phyloP scores from a whole-genome alignment of 1,140 invertebrate species.

The Drosophila auraria region DNA sequence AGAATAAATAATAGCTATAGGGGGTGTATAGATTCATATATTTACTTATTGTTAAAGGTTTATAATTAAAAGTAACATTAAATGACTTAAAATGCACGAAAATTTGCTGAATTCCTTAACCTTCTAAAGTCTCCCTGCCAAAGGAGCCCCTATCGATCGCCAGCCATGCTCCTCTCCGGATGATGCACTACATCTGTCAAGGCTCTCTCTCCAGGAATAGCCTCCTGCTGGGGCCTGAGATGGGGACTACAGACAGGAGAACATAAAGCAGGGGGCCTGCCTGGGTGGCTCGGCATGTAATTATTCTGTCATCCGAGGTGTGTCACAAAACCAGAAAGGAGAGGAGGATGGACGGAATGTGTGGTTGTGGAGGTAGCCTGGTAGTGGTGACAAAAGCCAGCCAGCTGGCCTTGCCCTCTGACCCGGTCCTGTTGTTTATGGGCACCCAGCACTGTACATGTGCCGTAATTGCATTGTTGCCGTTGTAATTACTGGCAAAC shows the following conservation, averaged over 20 bases:
- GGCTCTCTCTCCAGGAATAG: constrained; percentile 23
- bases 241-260: neutral
- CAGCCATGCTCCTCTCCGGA: constrained; percentile 9
- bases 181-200: constrained; percentile 25
- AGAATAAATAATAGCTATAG: no score
- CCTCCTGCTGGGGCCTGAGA: constrained; percentile 2
- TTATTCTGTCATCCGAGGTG: constrained; percentile 76
- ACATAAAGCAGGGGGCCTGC: constrained; percentile 3
- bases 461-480: constrained; percentile 76
- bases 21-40: no score
- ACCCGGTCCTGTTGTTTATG: constrained; percentile 36
- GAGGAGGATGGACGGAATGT: neutral
- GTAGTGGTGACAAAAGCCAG: constrained; percentile 43
- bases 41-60: no score
- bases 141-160: neutral
- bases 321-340: constrained; percentile 26
- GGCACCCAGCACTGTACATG: constrained; percentile 47
- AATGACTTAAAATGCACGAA: no score
- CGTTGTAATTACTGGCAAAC: constrained; percentile 77
- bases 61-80: neutral
- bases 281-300: constrained; percentile 57
- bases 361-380: neutral
- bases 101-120: no score
- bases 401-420: constrained; percentile 52
- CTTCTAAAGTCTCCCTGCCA: neutral